Evolutionary conservation across 2,888 invertebrate species (phyloP).

Genomic region (Drosophila setosimentum): DNA sequence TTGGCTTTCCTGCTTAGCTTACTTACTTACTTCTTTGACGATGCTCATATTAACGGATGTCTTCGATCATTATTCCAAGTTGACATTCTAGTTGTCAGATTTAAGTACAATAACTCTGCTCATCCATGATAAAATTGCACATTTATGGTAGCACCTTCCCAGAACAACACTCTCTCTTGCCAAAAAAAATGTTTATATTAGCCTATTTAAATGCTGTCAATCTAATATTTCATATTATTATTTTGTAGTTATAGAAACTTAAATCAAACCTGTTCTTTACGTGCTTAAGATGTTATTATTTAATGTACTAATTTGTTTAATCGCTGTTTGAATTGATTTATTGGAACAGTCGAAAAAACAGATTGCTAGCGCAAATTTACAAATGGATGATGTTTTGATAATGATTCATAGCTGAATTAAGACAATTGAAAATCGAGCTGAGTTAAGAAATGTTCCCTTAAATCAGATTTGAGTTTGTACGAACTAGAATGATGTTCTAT

Average conservation of each 20-base stretch:
- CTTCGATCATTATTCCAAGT: background rate
- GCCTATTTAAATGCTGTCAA: background rate
- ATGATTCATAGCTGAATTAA: background rate
- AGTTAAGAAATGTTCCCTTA: background rate
- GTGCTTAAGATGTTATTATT: background rate
- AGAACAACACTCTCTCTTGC: background rate
- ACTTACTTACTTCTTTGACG: background rate
- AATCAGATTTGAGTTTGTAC: background rate
- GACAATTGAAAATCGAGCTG: background rate
- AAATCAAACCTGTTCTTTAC: too few relatives aligned
- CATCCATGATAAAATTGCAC: too few relatives aligned
- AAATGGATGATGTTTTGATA: background rate
- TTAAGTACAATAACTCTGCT: background rate
- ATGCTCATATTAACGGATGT: background rate
- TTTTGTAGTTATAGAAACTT: background rate
- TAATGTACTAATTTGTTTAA: background rate
- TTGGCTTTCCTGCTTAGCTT: background rate
- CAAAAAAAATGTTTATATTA: background rate
- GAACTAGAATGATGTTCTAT: background rate
- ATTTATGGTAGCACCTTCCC: background rate
- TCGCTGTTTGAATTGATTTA: background rate
- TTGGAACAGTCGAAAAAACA: background rate
- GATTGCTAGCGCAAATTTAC: background rate
- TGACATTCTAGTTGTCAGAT: background rate
- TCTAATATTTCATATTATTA: background rate